Evolutionary conservation across 2,888 invertebrate species (phyloP).

Genomic region (Neria commutata): DNA sequence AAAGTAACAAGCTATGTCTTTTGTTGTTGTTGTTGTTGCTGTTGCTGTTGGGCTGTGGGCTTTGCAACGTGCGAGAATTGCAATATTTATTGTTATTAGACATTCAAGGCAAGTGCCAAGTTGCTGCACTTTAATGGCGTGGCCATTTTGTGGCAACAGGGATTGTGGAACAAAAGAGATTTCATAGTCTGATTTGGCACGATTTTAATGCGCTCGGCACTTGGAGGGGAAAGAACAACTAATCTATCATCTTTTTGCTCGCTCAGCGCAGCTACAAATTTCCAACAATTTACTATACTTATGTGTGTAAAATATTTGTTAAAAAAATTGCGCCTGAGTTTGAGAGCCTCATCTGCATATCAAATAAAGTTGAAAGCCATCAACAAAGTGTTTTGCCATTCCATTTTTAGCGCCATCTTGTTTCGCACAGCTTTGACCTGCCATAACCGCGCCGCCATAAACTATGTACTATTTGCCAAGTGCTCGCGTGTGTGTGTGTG

Average conservation of each 20-base stretch:
- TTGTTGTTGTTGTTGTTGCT: neutral
- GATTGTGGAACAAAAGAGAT: too few relatives aligned
- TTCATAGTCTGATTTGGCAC: too few relatives aligned
- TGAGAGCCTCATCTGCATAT: conserved; percentile 13
- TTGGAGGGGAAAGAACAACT: too few relatives aligned
- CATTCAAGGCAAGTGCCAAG: neutral
- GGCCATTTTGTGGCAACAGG: too few relatives aligned
- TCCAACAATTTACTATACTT: too few relatives aligned
- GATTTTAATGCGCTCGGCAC: too few relatives aligned
- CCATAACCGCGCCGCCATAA: neutral
- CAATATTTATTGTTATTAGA: conserved; percentile 17
- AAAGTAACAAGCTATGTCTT: conserved; percentile 44
- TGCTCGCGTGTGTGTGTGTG: neutral
- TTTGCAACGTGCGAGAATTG: conserved; percentile 10
- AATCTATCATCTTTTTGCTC: too few relatives aligned
- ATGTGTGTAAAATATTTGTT: neutral
- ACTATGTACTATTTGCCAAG: neutral
- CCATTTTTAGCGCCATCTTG: conserved; percentile 46
- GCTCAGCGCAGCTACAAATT: too few relatives aligned
- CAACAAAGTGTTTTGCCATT: conserved; percentile 46
- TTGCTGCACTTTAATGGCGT: conserved; percentile 1
- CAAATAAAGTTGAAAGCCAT: conserved; percentile 18
- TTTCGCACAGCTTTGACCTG: neutral
- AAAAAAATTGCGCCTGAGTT: neutral
- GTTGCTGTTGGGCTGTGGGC: neutral